These are phyloP conservation scores for Rhagonycha fulva DNA, from an alignment of 2,888 invertebrate genomes.

Conservation along the genomic window DNA sequence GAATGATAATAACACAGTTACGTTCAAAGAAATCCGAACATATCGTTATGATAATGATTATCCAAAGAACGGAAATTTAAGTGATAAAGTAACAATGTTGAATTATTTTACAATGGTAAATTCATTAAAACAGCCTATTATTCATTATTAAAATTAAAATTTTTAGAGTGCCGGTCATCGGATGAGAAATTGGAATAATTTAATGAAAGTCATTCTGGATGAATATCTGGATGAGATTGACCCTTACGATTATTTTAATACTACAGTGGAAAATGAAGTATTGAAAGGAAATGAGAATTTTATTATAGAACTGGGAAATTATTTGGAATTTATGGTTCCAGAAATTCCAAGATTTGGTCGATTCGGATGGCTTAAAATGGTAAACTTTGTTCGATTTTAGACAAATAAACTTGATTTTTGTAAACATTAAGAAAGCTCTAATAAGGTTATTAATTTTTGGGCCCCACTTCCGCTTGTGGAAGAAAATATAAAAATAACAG, in stretches of 20 bases:
- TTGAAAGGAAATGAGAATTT: slow-evolving; percentile 82
- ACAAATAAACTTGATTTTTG: too few relatives aligned
- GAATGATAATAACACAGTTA: slow-evolving; percentile 74
- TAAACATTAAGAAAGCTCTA: too few relatives aligned
- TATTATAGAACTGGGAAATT: slow-evolving; percentile 68
- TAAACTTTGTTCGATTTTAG: slow-evolving; percentile 43
- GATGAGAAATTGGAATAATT: slow-evolving; percentile 41
- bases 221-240: slow-evolving; percentile 51
- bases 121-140: neutral
- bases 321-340: slow-evolving; percentile 58
- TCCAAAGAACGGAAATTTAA: slow-evolving; percentile 67
- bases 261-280: slow-evolving; percentile 69
- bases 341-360: slow-evolving; percentile 66
- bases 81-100: slow-evolving; percentile 72
- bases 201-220: slow-evolving; percentile 63
- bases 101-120: slow-evolving; percentile 79
- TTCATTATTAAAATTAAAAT: neutral
- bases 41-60: slow-evolving; percentile 71
- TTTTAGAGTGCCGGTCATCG: neutral
- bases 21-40: slow-evolving; percentile 67
- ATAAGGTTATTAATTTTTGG: too few relatives aligned
- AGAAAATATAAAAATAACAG: too few relatives aligned
- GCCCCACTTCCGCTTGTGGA: too few relatives aligned
- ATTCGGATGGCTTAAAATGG: slow-evolving; percentile 85
- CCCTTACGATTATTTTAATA: slow-evolving; percentile 63